A percentile compares a stretch with the other conserved stretches of the same genome.
Evolutionary conservation across 2,888 invertebrate species (phyloP).

Genomic region (Meganola albula): DNA sequence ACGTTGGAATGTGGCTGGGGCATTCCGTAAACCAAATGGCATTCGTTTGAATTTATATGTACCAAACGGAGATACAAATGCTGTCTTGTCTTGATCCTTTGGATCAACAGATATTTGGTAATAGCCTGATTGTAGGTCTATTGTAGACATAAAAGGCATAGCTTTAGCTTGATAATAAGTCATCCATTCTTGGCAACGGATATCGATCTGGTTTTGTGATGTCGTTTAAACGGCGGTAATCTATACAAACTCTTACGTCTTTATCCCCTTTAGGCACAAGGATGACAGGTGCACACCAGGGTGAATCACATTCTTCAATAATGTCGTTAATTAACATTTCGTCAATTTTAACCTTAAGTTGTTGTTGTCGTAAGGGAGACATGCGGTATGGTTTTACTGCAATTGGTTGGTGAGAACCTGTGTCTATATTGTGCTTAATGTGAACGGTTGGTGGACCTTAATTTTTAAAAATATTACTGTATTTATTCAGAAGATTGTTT

Average conservation of each 20-base stretch:
- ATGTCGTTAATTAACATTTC: slow-evolving; percentile 6
- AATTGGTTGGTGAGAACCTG: slow-evolving; percentile 13
- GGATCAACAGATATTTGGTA: slow-evolving; percentile 32
- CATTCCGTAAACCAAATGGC: slow-evolving; percentile 28
- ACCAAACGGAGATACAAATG: slow-evolving; percentile 30
- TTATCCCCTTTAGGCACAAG: slow-evolving; percentile 8
- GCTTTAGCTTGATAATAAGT: slow-evolving; percentile 7
- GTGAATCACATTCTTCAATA: slow-evolving; percentile 8
- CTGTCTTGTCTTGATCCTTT: slow-evolving; percentile 28
- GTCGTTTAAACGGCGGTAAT: slow-evolving; percentile 8
- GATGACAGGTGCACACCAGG: slow-evolving; percentile 12
- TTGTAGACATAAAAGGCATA: slow-evolving; percentile 12
- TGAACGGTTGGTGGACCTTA: slow-evolving; percentile 2
- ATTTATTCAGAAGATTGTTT: not conserved
- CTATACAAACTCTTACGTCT: slow-evolving; percentile 9
- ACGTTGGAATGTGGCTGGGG: not conserved
- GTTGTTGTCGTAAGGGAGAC: slow-evolving; percentile 5
- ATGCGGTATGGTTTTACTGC: slow-evolving; percentile 9
- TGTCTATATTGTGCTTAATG: slow-evolving; percentile 16
- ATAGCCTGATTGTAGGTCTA: slow-evolving; percentile 35
- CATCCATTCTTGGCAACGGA: slow-evolving; percentile 16
- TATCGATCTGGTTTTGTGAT: slow-evolving; percentile 11
- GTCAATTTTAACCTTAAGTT: slow-evolving; percentile 4
- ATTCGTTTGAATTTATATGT: slow-evolving; percentile 29
- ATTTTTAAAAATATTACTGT: slow-evolving; percentile 4